These are phyloP conservation scores for Acanthis flammea DNA, from an alignment of 2,797 vertebrate genomes.

Conservation along the genomic window DNA sequence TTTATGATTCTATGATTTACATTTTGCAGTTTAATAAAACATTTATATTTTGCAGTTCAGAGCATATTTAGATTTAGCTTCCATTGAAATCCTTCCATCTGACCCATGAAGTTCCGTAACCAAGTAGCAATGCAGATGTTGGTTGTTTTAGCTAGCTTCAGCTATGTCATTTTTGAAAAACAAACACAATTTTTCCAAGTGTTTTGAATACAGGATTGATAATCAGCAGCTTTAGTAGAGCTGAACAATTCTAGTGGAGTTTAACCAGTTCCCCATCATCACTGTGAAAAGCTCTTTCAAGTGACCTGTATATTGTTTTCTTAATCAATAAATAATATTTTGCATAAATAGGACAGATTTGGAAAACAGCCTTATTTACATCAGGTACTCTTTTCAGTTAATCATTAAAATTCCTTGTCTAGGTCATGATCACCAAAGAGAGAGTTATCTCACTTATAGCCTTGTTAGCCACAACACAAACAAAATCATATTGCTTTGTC, in stretches of 20 bases:
- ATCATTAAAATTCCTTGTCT: background rate
- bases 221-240: background rate
- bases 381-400: background rate
- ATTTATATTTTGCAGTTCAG: background rate
- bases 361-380: background rate
- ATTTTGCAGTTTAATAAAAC: too few species aligned
- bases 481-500: background rate
- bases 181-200: background rate
- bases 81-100: background rate
- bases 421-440: background rate
- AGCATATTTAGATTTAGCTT: background rate
- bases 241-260: background rate
- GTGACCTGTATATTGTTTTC: background rate
- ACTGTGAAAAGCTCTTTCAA: background rate
- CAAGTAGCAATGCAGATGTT: background rate
- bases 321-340: background rate
- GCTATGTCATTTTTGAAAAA: background rate
- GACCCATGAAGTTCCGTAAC: background rate
- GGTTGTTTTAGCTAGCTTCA: background rate
- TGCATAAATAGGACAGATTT: background rate
- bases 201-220: background rate
- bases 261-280: background rate
- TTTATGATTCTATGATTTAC: background rate
- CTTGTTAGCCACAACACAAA: background rate
- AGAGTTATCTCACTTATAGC: background rate